Conservation (phyloP, 2,113 vertebrate genomes). For the Delphinus delphis region DNA sequence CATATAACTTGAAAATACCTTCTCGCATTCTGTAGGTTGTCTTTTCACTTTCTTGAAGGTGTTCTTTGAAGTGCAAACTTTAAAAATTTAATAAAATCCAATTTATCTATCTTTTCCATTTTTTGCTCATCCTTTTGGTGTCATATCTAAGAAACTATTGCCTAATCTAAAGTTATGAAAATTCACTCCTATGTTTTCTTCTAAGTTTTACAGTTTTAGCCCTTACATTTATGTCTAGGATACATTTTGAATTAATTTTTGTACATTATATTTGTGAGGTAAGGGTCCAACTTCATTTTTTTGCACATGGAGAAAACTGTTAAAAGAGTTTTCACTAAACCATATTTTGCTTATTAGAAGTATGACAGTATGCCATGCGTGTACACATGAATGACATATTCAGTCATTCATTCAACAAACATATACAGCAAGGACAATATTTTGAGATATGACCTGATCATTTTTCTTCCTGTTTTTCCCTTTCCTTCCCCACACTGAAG, state of each 20-base stretch:
- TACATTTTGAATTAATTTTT: background rate
- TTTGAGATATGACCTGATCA: background rate
- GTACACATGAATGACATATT: background rate
- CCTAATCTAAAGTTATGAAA: background rate
- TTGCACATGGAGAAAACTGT: background rate
- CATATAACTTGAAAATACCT: background rate
- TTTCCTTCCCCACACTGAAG: background rate
- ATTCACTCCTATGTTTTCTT: background rate
- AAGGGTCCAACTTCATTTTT: background rate
- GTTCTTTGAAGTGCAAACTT: background rate
- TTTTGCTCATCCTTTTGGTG: background rate
- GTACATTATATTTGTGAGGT: background rate
- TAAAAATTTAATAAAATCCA: background rate
- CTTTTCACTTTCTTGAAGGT: constrained; percentile 22
- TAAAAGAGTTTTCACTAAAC: background rate
- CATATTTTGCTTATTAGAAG: background rate
- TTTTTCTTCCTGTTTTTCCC: background rate
- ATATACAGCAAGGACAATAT: background rate
- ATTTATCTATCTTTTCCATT: background rate
- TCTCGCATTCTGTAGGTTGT: background rate
- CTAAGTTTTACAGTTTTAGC: background rate
- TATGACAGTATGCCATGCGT: background rate
- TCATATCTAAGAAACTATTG: background rate
- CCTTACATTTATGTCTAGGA: background rate
- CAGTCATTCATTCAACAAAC: background rate